These are phyloP conservation scores for Scomberomorus guttatus DNA, from an alignment of 2,797 vertebrate species.

Conservation along the genomic window DNA sequence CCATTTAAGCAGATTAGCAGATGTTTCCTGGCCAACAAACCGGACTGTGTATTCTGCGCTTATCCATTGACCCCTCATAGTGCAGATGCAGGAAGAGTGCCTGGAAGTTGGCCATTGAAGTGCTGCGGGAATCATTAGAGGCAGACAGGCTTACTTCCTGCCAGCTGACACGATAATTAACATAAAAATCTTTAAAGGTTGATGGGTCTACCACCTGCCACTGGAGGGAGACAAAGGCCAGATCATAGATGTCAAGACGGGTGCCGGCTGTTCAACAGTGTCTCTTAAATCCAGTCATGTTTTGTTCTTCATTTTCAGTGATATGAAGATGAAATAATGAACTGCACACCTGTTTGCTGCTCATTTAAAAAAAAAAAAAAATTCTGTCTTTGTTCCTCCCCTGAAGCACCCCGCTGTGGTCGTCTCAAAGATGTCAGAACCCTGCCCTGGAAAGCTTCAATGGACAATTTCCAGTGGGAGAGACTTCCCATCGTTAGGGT, in stretches of 20 bases:
- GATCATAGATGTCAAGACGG: slow-evolving; percentile 9
- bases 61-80: slow-evolving; percentile 30
- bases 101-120: slow-evolving; percentile 40
- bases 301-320: slow-evolving; percentile 37
- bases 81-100: slow-evolving; percentile 36
- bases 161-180: slow-evolving; percentile 26
- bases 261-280: neutral
- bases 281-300: slow-evolving; percentile 23
- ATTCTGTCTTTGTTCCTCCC: slow-evolving; percentile 25
- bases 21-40: slow-evolving; percentile 36
- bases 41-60: slow-evolving; percentile 28
- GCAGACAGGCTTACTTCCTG: slow-evolving; percentile 24
- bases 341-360: slow-evolving; percentile 5
- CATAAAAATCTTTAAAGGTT: neutral
- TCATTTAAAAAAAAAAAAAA: slow-evolving; percentile 22
- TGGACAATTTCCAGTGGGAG: slow-evolving; percentile 47
- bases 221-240: slow-evolving; percentile 74
- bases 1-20: slow-evolving; percentile 41
- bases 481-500: slow-evolving; percentile 34
- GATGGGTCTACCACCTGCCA: slow-evolving; percentile 16
- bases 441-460: slow-evolving; percentile 43
- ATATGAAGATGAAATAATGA: slow-evolving; percentile 45
- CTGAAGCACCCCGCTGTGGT: slow-evolving; percentile 7
- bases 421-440: slow-evolving; percentile 52
- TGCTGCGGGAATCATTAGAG: slow-evolving; percentile 28